Evolutionary conservation across 2,888 invertebrate genomes (phyloP), one percentile per base, ranked within the genome.

Genomic region (Idaea aversata): DNA sequence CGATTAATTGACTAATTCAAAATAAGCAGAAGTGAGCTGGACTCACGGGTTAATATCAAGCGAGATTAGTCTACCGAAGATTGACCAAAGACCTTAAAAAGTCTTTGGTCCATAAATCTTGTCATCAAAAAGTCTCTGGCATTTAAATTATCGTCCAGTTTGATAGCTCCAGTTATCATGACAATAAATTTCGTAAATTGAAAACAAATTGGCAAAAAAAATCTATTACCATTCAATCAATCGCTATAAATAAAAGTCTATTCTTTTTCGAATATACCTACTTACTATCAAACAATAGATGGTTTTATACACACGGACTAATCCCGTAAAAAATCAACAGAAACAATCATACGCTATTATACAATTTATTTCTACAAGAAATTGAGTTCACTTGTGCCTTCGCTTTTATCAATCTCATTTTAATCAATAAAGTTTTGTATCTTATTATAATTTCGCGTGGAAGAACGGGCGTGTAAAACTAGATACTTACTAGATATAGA

Each of bases 111-210:
- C 34, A 15, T 34, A 61, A n/a, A 35, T 34, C 34, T 35, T 35
- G 34, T 10, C 34, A 35, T 61, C 13, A 61, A 61, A n/a, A 15
- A 61, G 15, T 35, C 61, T 61, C 34, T 35, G 61, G 47, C 47
- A 47, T 47, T 25, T 47, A 47, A 47, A 47, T 47, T 47, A 47
- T 47, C 47, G 7, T 47, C 47, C 10, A 47, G 47, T 5, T 47
- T 47, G 47, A 47, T 47, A 47, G 47, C 7, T 13, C 47, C 47
- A 47, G 47, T 47, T 47, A 47, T 47, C 47, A 47, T 47, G 10
- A 13, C 47, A 47, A 47, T 47, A 47, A 47, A 47, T 47, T 10
- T 47, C 47, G 6, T 10, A 47, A 47, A 47, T 47, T 47, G 47
- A 47, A 47, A 13, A 47, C 10, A 47, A 47, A 47, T 47, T 47